Evolutionary conservation across 2,797 vertebrate species (phyloP), one percentile per base, ranked within the genome.

Genomic region (Atherinosoma microstoma): DNA sequence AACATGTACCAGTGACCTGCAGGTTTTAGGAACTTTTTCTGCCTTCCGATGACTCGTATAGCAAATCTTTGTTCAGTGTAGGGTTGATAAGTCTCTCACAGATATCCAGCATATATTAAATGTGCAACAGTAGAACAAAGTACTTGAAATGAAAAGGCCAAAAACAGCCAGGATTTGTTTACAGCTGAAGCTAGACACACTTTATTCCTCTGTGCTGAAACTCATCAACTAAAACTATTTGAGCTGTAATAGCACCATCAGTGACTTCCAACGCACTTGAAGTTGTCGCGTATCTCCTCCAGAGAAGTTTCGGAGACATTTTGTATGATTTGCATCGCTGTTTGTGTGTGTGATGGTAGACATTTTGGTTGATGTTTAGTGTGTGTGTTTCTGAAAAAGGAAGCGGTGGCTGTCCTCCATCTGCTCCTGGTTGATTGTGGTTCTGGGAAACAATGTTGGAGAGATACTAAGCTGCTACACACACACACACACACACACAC

Each of bases 371-470:
- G 13, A 58, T 67, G 66, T 59, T 45, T 42, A 29, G 62, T 45
- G 49, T 38, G 74, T 47, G 53, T 4, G 59, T 22, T 40, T 56
- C 74, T 13, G 64, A 51, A 30, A 69, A 58, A 67, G 80, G 42
- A 93, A 93, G 51, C 83, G 76, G 80, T 93, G 93, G 94, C 94
- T 91, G 89, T 93, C 80, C 69, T 96, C 96, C 96, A 97, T 97
- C 96, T 98, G 96, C 95, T 96, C 92, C 92, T 82, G 94, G 90
- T 93, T 94, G 95, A 93, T 96, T 97, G 95, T 95, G 92, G 90
- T 94, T 93, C 79, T 84, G 79, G 88, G 88, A 80, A 87, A 86
- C 90, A 91, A 92, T 90, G 88, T 87, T 92, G 88, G 89, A 91
- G 68, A 72, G 86, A 79, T 59, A 77, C 84, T 91, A 93, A 94